Base-by-base conservation (phyloP, 2,888 invertebrate genomes). In the Crossocerus cetratus region DNA sequence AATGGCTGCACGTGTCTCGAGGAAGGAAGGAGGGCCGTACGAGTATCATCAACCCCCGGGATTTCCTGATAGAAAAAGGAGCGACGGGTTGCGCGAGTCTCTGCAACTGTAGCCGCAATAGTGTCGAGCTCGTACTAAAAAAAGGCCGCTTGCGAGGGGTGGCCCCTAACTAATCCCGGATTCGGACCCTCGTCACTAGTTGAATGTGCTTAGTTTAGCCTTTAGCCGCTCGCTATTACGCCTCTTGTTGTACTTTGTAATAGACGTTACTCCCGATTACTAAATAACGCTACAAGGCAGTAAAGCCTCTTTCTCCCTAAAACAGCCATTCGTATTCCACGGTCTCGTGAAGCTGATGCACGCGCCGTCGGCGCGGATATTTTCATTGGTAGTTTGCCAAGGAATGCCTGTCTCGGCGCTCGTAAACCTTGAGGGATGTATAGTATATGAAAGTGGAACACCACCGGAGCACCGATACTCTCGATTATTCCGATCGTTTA, bases 1-100 rank as follows among this genome's bases (percentile, higher is more conserved):
- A 81, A 81, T 77, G 69, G 80, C 74, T 82, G 83, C 82, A 80
- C 78, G 83, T 81, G 83, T 78, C 78, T 68, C n/a, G n/a, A n/a
- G n/a, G 60, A 58, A 72, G 45, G 62, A 72, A 69, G 45, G 42
- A 61, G 16, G 62, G 61, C 22, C 60, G 32, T 57, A 63, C 55
- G 45, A 59, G 45, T 21, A 45, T 32, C 32, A 32, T 4, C 32
- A 32, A 32, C 32, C 32, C n/a, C 18, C 53, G 23, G 55, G 18
- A 61, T 23, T 49, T 65, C 53, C 32, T 57, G 58, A 63, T 65
- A 59, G 69, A 60, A 65, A 54, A 65, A 43, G 49, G 44, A 18
- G 44, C 59, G 59, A 67, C n/a, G 44, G 23, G 16, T 23, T 56
- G 23, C 23, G 21, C 53, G 64, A 68, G 21, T 67, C 16, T 18